These are phyloP conservation scores for Oncorhynchus gorbuscha DNA, from an alignment of 2,113 vertebrate species.

Conservation along the genomic window DNA sequence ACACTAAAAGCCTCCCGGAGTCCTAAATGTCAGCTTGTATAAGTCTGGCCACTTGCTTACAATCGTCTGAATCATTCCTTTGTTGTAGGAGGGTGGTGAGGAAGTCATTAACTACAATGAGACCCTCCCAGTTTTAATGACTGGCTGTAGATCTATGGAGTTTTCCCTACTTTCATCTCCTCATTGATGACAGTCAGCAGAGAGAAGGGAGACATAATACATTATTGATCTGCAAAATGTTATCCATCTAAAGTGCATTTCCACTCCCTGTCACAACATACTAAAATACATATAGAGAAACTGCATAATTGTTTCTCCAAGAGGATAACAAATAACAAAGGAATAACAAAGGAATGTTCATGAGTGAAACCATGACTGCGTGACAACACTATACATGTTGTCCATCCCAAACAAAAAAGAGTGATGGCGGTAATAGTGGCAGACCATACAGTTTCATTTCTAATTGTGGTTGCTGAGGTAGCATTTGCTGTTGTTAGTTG, in stretches of 20 bases:
- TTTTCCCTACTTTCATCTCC: conserved; percentile 9
- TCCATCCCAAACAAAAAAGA: background rate
- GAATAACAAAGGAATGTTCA: background rate
- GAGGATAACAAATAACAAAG: background rate
- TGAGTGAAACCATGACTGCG: background rate
- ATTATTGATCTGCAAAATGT: conserved; percentile 25
- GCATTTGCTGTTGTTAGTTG: no score
- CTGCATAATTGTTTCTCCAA: background rate
- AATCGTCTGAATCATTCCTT: conserved; percentile 3
- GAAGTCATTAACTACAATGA: background rate
- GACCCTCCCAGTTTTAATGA: background rate
- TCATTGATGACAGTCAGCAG: conserved; percentile 17
- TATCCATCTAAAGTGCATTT: conserved; percentile 6
- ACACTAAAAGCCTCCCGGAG: conserved; percentile 9
- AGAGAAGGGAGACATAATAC: background rate
- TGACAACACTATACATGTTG: no score
- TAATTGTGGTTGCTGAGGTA: no score
- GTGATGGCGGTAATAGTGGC: background rate
- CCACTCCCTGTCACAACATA: background rate
- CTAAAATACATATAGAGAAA: background rate
- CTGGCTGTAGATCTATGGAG: background rate
- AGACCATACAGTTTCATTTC: background rate
- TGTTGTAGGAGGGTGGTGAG: background rate
- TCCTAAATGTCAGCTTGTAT: conserved; percentile 16
- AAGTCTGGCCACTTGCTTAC: background rate